Conservation (phyloP, 2,888 invertebrate genomes). For the Drosophila nr. perissopoda region DNA sequence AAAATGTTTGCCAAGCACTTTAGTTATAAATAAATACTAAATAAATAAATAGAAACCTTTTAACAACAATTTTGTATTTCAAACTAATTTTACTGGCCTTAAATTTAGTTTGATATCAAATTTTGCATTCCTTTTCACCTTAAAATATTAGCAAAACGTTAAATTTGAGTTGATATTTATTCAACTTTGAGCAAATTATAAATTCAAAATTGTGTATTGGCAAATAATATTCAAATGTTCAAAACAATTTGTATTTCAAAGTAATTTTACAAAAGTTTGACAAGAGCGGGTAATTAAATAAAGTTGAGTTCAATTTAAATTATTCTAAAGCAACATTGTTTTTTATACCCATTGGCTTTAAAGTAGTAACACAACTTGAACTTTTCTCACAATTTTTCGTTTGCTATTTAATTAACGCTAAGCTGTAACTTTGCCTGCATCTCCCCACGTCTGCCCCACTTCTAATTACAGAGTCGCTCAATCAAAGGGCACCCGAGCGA, state of each 20-base stretch:
- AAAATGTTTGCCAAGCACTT: conserved; percentile 7
- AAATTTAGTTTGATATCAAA: too few species aligned
- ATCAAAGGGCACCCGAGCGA: not conserved
- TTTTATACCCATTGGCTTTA: not conserved
- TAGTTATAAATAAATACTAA: not conserved
- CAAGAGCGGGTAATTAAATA: not conserved
- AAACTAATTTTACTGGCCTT: not conserved
- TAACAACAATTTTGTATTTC: not conserved
- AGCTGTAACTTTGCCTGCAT: not conserved
- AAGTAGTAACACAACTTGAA: not conserved
- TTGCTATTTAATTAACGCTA: not conserved
- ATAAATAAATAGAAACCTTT: not conserved
- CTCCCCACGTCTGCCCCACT: not conserved
- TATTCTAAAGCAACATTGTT: not conserved
- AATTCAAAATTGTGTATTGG: not conserved
- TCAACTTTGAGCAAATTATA: not conserved
- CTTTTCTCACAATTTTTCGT: not conserved
- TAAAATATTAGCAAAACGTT: too few species aligned
- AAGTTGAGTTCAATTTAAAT: not conserved
- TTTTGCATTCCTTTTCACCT: too few species aligned
- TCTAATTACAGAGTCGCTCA: not conserved
- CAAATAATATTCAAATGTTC: not conserved
- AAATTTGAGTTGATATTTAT: not conserved
- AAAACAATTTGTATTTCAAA: not conserved
- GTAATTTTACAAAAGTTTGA: not conserved